Evolutionary conservation across 2,113 vertebrate species (phyloP), one percentile per base, ranked within the genome.

Genomic region (Alouatta palliata): DNA sequence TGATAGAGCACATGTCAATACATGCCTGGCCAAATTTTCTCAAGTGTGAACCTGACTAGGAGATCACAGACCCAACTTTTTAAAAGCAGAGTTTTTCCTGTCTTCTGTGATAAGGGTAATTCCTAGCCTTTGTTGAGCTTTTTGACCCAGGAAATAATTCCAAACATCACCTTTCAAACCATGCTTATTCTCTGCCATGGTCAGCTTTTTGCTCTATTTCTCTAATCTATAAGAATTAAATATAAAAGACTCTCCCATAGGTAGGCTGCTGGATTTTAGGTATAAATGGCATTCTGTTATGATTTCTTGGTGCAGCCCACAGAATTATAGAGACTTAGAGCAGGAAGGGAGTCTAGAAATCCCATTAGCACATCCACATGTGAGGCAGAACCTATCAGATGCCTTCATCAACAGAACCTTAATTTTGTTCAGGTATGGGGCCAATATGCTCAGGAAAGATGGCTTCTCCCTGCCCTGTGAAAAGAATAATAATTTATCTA

Each of bases 141-240:
- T 92, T 82, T 96, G n/a, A 96, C n/a, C 35, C 87, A 88, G 49
- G 80, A 94, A 90, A 88, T 37, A 89, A 88, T 91, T 86, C 56
- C 17, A 75, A 89, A 76, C 8, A 91, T 81, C 58, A 91, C 7
- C 52, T 85, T 87, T 91, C 56, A 90, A 86, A 77, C 35, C 11
- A 83, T 81, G 49, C 47, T 90, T 81, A 68, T 3, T 94, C 43
- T 68, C 32, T 49, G 75, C 84, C 79, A 95, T 7, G 8, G 35
- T 66, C 25, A 81, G 21, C 45, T 93, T 96, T 82, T 92, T 49
- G 49, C 12, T 87, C 37, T 54, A n/a, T 91, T 68, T 89, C 37
- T 30, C 49, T 77, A 77, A 87, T 61, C 76, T 93, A 76, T 1
- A 96, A 11, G 16, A 96, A 70, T 79, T 73, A 77, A 94, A 37